phyloP scores from a whole-genome alignment of 2,888 invertebrate genomes.

The Eupithecia subfuscata region DNA sequence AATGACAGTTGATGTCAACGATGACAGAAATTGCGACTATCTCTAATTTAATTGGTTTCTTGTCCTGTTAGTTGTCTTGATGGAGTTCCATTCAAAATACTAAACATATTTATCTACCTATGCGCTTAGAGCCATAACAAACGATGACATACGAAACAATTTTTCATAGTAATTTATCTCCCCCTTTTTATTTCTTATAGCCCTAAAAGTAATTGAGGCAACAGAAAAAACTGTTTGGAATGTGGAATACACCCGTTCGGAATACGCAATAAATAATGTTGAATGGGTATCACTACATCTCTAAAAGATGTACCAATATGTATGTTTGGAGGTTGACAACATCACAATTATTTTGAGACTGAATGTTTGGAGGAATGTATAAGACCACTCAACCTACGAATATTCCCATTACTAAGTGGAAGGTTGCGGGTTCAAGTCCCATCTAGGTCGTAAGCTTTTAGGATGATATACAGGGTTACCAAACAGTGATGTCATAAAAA shows the following conservation, averaged over 20 bases:
- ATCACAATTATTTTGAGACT: not conserved
- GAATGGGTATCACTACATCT: slow-evolving; percentile 27
- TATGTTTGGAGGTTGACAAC: not conserved
- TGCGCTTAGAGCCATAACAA: not conserved
- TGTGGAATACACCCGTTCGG: slow-evolving; percentile 39
- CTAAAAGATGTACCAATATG: not conserved
- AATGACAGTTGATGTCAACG: too few species aligned
- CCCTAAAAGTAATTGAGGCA: slow-evolving; percentile 43
- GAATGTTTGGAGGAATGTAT: not conserved
- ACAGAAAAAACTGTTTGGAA: slow-evolving; percentile 42
- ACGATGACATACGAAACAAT: slow-evolving; percentile 37
- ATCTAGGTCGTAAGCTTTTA: too few species aligned
- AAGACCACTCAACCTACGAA: not conserved
- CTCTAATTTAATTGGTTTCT: too few species aligned
- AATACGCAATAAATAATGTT: slow-evolving; percentile 57
- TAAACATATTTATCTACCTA: not conserved
- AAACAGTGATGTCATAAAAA: too few species aligned
- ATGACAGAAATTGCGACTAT: too few species aligned
- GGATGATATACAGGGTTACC: too few species aligned
- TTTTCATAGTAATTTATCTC: slow-evolving; percentile 39
- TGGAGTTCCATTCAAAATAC: not conserved
- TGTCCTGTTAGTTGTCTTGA: too few species aligned
- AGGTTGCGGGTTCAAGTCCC: too few species aligned
- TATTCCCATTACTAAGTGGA: not conserved
- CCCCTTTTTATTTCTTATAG: slow-evolving; percentile 37